Percentiles rank a stretch among this genome's conserved stretches.
Evolutionary conservation across 2,888 invertebrate genomes (phyloP).

Genomic region (Dolomedes plantarius): DNA sequence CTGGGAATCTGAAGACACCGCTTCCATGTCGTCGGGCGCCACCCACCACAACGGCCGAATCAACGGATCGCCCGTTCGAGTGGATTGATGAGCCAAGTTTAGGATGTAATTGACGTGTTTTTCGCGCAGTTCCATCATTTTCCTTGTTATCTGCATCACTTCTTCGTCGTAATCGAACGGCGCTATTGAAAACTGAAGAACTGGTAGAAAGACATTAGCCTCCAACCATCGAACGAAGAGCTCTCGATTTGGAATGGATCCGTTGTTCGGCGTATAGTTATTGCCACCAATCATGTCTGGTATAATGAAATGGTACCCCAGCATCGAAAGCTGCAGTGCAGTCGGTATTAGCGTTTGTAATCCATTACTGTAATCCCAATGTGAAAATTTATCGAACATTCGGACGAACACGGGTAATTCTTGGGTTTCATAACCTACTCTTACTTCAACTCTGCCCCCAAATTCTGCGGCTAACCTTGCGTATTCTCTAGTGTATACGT

Average conservation of each 20-base stretch:
- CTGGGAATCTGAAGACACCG: constrained; percentile 81
- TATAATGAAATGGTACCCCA: constrained; percentile 84
- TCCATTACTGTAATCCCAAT: constrained; percentile 83
- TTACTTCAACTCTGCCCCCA: constrained; percentile 83
- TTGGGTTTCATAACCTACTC: constrained; percentile 85
- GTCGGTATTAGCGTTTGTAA: constrained; percentile 85
- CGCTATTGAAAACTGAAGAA: constrained; percentile 86
- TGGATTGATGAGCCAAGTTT: constrained; percentile 80
- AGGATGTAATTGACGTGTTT: constrained; percentile 81
- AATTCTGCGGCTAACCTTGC: constrained; percentile 74
- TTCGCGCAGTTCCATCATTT: constrained; percentile 83
- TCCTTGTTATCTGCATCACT: constrained; percentile 81
- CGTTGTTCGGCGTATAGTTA: constrained; percentile 77
- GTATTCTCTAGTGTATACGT: constrained; percentile 74
- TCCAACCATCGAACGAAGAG: constrained; percentile 87
- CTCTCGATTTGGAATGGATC: constrained; percentile 75
- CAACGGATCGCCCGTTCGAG: constrained; percentile 83
- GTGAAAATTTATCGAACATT: constrained; percentile 87
- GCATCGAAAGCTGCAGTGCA: constrained; percentile 81
- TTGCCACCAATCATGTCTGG: constrained; percentile 85
- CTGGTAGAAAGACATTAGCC: constrained; percentile 86
- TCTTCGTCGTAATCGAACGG: constrained; percentile 87
- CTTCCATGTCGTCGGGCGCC: constrained; percentile 82
- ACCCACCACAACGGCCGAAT: constrained; percentile 92
- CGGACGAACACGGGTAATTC: constrained; percentile 84